A percentile compares a stretch with the other conserved stretches of the same genome.
Evolutionary conservation across 2,797 vertebrate genomes (phyloP).

Genomic region (Micromesistius poutassou): DNA sequence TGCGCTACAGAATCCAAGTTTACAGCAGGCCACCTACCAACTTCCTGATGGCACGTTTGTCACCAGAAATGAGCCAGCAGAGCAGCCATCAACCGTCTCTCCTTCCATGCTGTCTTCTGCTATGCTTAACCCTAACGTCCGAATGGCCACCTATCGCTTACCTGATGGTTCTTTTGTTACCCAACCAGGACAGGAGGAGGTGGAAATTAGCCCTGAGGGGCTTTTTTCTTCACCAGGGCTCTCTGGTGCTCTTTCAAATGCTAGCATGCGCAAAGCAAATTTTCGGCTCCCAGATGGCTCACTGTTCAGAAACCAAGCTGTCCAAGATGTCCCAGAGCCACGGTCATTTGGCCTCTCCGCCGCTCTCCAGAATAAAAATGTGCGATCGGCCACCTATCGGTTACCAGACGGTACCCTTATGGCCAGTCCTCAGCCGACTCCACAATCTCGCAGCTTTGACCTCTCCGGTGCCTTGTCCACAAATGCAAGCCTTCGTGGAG

Average conservation of each 20-base stretch:
- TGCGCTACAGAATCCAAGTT: conserved; percentile 65
- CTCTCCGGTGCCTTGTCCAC: conserved; percentile 51
- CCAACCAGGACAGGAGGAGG: conserved; percentile 32
- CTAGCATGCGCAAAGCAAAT: conserved; percentile 61
- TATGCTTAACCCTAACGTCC: conserved; percentile 60
- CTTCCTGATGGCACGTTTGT: conserved; percentile 66
- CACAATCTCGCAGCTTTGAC: background rate
- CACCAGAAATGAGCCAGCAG: conserved; percentile 43
- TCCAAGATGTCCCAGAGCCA: conserved; percentile 32
- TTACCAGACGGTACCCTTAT: background rate
- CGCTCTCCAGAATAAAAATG: conserved; percentile 60
- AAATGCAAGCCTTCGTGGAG: conserved; percentile 6
- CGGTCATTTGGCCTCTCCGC: conserved; percentile 56
- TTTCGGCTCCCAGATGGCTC: conserved; percentile 70
- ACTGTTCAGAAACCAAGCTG: conserved; percentile 41
- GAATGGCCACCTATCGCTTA: conserved; percentile 66
- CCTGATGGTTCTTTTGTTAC: conserved; percentile 62
- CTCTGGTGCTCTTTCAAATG: conserved; percentile 65
- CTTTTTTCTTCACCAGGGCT: conserved; percentile 46
- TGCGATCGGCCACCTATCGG: conserved; percentile 32
- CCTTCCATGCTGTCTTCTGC: conserved; percentile 58
- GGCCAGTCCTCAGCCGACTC: background rate
- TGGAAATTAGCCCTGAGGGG: conserved; percentile 21
- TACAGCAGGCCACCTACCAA: conserved; percentile 63
- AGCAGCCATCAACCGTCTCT: conserved; percentile 29